Evolutionary conservation across 1,140 invertebrate species (phyloP).

Genomic region (Drosophila sulfurigaster): DNA sequence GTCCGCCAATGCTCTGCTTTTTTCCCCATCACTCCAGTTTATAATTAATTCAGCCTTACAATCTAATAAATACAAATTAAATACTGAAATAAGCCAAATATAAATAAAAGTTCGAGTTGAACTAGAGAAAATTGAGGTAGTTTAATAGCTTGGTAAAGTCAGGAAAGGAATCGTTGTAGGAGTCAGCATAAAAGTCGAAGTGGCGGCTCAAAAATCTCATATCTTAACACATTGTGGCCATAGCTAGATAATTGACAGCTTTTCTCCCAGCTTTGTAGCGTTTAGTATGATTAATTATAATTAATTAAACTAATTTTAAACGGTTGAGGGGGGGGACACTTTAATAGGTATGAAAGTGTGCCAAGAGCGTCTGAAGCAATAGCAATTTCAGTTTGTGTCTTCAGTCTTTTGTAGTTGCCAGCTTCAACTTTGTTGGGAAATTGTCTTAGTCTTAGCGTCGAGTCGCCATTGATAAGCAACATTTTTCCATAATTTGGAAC

Average conservation of each 20-base stretch:
- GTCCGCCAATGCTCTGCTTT: too few relatives aligned
- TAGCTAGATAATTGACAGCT: background rate
- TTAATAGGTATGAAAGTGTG: conserved; percentile 56
- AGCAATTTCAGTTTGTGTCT: background rate
- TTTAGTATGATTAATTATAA: conserved; percentile 41
- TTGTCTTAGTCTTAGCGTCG: conserved; percentile 7
- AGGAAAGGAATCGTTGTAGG: background rate
- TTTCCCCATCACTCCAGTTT: too few relatives aligned
- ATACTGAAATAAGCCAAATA: too few relatives aligned
- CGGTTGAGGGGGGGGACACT: background rate
- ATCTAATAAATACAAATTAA: too few relatives aligned
- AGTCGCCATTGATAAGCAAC: conserved; percentile 36
- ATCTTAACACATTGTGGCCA: background rate
- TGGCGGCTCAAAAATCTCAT: background rate
- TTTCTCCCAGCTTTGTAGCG: conserved; percentile 17
- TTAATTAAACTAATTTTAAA: conserved; percentile 50
- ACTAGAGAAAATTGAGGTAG: background rate
- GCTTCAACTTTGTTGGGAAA: conserved; percentile 6
- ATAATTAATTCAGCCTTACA: too few relatives aligned
- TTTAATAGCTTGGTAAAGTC: background rate
- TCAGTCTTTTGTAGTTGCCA: conserved; percentile 14
- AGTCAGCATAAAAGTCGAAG: background rate
- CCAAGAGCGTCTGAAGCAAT: conserved; percentile 22
- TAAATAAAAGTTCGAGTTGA: too few relatives aligned
- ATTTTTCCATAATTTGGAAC: conserved; percentile 28